Evolutionary conservation across 2,888 invertebrate genomes (phyloP), one percentile per base, ranked within the genome.

Genomic region (Alloscopus bannaensis): DNA sequence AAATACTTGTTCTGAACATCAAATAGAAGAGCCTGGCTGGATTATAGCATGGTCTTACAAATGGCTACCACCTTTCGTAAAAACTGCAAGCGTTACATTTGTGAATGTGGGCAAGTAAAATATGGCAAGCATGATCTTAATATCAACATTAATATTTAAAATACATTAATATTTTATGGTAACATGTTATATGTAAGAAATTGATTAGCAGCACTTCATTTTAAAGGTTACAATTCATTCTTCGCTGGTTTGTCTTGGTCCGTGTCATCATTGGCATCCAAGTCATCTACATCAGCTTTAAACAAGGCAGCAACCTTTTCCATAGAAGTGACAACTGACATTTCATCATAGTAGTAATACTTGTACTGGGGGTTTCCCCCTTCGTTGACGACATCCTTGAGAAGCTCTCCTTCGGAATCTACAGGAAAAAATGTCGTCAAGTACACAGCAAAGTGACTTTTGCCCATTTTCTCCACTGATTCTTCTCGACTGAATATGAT

Each of bases 281-380:
- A 45, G 18, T 20, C 36, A 20, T 24, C 47, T 24, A 20, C 26
- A 11, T 64, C 0, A 31, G 42, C 26, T 42, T 26, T n/a, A 40
- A 40, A 73, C 45, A 29, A 22, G 20, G 24, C 50, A 59, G 36
- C 59, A n/a, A 84, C 86, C 64, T 81, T 80, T 64, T 84, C 85
- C 87, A 87, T 87, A 40, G 86, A 81, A 24, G 71, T 52, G 22
- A 83, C 81, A 66, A 87, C 85, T 26, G 81, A 80, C 26, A 81
- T 82, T 1, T 87, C 86, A 69, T 86, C 84, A 52, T 86, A 91
- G 84, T 90, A 90, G 85, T 88, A 89, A 86, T 90, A 92, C 82
- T 91, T 91, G 86, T 91, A 91, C 69, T 91, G 90, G 18, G 88
- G 88, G 87, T 91, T 91, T 3, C 91, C 91, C 13, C 90, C 89